Evolutionary conservation across 2,888 invertebrate species (phyloP), one percentile per base, ranked within the genome.

Genomic region (Cryptocephalus moraei): DNA sequence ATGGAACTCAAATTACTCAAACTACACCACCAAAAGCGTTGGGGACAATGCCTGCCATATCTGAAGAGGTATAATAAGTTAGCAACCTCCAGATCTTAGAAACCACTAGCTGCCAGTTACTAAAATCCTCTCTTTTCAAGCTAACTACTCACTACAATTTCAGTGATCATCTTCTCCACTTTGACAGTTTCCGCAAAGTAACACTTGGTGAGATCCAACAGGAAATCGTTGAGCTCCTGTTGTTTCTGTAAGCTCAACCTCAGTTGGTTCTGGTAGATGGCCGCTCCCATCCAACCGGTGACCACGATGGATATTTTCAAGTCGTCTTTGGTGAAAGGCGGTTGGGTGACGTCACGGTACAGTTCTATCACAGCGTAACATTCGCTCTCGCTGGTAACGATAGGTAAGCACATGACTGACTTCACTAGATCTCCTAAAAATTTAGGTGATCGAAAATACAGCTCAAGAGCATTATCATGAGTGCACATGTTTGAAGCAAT

Each of bases 351-450:
- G 43, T 75, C 75, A 51, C 76, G 66, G 55, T 75, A 79, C 42
- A 80, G 60, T 59, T 81, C 80, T 1, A 81, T 65, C 0, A 81
- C 76, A 1, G 79, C 80, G 47, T 76, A 75, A 55, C 78, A 78
- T 1, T 75, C 75, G 0, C 77, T 75, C 45, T 78, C 76, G 0
- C 78, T 77, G 33, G 77, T 76, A 1, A 79, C 70, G 1, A 81
- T 69, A 1, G 81, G 81, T 62, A 80, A 74, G 55, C 78, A 77
- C 1, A 81, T 65, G 0, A 80, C 79, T 1, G 73, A 72, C 61
- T 76, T 76, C 1, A 79, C 75, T 45, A 75, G 74, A 32, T 76
- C 68, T 50, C 22, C 22, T 22, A 22, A 22, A 4, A 22, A 22
- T n/a, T n/a, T n/a, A n/a, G n/a, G n/a, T n/a, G n/a, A n/a, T n/a